A percentile compares a stretch with the other conserved stretches of the same genome.
phyloP scores from a whole-genome alignment of 2,113 vertebrate genomes.

The Pitta sordida region DNA sequence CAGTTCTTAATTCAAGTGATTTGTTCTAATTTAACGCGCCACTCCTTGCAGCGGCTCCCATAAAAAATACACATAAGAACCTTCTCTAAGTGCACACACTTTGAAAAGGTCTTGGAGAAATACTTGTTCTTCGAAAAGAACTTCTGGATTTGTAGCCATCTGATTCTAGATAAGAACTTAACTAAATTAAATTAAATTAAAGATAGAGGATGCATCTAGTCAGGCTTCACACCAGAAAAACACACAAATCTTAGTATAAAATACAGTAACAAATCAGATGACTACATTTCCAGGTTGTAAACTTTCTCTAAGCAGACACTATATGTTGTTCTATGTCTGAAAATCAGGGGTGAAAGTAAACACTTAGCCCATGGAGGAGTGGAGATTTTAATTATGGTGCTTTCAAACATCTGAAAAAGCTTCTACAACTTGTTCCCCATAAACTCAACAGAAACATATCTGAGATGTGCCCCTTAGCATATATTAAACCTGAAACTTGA shows the following conservation, averaged over 20 bases:
- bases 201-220: neutral
- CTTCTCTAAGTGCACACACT: neutral
- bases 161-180: neutral
- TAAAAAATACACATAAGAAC: neutral
- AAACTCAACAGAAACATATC: neutral
- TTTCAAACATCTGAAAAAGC: neutral
- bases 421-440: neutral
- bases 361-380: neutral
- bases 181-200: neutral
- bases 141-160: neutral
- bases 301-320: neutral
- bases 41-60: neutral
- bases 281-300: neutral
- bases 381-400: neutral
- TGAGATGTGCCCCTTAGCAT: neutral
- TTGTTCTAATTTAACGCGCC: neutral
- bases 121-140: neutral
- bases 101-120: neutral
- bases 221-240: neutral
- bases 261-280: neutral
- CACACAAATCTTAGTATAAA: neutral
- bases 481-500: neutral
- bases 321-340: neutral
- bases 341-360: neutral
- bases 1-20: neutral